These are phyloP conservation scores for Cladorhizidae sp. DNA, from an alignment of 37 sponge, comb jelly and placozoan species.

Conservation along the genomic window DNA sequence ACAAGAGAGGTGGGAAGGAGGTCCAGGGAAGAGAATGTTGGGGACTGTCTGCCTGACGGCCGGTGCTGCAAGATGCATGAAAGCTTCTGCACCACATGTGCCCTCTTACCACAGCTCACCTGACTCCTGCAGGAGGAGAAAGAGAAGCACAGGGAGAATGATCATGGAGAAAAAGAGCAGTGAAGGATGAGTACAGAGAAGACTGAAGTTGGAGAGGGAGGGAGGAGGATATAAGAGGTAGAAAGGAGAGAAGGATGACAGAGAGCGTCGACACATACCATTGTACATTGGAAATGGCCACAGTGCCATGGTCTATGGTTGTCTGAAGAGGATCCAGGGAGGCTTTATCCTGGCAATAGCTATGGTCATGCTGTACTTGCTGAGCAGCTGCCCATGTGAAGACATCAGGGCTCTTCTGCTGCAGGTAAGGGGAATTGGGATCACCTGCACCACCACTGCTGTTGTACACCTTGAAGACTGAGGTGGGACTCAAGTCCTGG, in stretches of 20 bases:
- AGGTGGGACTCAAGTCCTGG: slow-evolving; percentile 28
- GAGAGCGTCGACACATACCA: slow-evolving; percentile 23
- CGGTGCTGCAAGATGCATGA: slow-evolving; percentile 39
- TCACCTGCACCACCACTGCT: slow-evolving; percentile 16
- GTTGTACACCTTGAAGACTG: slow-evolving; percentile 57
- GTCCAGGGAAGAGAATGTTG: slow-evolving; percentile 44
- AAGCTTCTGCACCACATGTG: slow-evolving; percentile 30
- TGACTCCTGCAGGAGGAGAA: slow-evolving; percentile 35
- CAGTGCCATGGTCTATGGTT: slow-evolving; percentile 50
- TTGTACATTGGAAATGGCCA: slow-evolving; percentile 27
- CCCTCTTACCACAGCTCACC: slow-evolving; percentile 13
- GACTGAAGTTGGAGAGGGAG: no score
- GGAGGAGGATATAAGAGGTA: background rate
- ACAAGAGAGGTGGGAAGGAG: slow-evolving; percentile 43
- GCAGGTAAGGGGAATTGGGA: background rate
- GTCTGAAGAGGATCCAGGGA: background rate
- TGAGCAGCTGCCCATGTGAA: slow-evolving; percentile 49
- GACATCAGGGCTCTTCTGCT: slow-evolving; percentile 22
- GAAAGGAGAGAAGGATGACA: background rate
- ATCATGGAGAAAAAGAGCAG: background rate
- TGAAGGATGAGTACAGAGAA: background rate
- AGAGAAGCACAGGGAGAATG: background rate
- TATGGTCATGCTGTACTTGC: slow-evolving; percentile 44
- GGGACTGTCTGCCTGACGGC: slow-evolving; percentile 25
- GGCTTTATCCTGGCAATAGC: slow-evolving; percentile 30